These are phyloP conservation scores for Muscidifurax raptorellus DNA, from an alignment of 1,140 invertebrate genomes.

Conservation along the genomic window DNA sequence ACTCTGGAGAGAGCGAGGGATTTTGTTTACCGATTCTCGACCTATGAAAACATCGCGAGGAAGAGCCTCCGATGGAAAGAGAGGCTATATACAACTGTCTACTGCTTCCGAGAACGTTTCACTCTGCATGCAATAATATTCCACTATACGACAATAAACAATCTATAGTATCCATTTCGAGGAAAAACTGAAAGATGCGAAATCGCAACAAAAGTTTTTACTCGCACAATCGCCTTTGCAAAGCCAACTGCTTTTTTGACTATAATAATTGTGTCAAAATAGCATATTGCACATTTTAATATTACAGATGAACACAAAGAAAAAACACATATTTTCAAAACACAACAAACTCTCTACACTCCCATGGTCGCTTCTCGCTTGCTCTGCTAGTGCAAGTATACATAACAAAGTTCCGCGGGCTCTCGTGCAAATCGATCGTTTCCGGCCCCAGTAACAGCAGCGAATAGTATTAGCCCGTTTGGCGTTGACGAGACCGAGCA, in stretches of 20 bases:
- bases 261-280: not conserved
- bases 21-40: not conserved
- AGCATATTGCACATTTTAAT: not conserved
- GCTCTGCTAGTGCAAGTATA: too few species aligned
- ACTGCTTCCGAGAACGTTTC: not conserved
- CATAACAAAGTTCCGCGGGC: too few species aligned
- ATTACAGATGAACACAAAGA: too few species aligned
- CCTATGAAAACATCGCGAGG: not conserved
- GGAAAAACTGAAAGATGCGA: not conserved
- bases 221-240: not conserved
- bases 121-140: slow-evolving; percentile 1
- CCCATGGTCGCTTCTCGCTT: too few species aligned
- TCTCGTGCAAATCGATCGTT: slow-evolving; percentile 1
- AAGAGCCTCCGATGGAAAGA: not conserved
- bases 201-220: not conserved
- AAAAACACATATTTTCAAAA: too few species aligned
- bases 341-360: too few species aligned
- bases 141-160: not conserved
- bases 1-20: not conserved
- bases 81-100: not conserved
- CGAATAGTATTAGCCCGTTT: not conserved
- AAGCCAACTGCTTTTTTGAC: not conserved
- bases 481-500: not conserved
- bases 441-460: not conserved
- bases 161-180: not conserved